These are phyloP conservation scores for Halictus quadricinctus DNA, from an alignment of 2,888 invertebrate genomes.

Conservation along the genomic window DNA sequence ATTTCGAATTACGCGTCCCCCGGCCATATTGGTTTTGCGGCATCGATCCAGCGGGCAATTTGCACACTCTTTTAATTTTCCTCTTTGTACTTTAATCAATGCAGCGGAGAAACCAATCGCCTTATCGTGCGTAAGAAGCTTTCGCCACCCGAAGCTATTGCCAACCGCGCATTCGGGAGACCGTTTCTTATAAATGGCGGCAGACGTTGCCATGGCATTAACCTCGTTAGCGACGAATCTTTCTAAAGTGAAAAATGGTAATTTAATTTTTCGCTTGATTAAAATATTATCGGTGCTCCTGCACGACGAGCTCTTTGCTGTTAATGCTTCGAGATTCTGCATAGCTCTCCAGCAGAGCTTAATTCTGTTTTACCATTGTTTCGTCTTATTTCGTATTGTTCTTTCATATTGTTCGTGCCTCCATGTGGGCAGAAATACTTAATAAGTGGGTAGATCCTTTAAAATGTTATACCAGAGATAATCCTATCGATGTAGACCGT, in stretches of 20 bases:
- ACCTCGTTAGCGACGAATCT: conserved; percentile 10
- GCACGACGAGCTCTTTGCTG: too few species aligned
- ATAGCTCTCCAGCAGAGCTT: too few species aligned
- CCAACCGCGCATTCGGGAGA: conserved; percentile 29
- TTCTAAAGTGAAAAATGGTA: background rate
- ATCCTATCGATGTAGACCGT: background rate
- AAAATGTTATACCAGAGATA: background rate
- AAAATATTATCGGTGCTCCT: background rate
- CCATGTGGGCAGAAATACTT: too few species aligned
- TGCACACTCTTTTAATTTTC: conserved; percentile 51
- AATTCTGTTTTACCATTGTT: too few species aligned
- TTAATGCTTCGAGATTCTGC: too few species aligned
- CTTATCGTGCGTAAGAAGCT: conserved; percentile 60
- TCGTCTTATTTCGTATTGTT: too few species aligned
- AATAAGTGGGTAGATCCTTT: background rate
- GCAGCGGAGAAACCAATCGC: conserved; percentile 45
- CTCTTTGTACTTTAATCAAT: conserved; percentile 59
- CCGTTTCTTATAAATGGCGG: conserved; percentile 36
- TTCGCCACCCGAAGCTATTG: conserved; percentile 29
- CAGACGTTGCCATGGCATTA: conserved; percentile 57
- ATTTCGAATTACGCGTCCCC: conserved; percentile 3
- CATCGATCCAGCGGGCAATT: background rate
- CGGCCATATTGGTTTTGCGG: conserved; percentile 1
- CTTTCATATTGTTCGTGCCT: too few species aligned
- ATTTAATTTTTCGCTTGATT: background rate